Conservation (phyloP, 2,888 invertebrate genomes). For the Drosophila robusta region DNA sequence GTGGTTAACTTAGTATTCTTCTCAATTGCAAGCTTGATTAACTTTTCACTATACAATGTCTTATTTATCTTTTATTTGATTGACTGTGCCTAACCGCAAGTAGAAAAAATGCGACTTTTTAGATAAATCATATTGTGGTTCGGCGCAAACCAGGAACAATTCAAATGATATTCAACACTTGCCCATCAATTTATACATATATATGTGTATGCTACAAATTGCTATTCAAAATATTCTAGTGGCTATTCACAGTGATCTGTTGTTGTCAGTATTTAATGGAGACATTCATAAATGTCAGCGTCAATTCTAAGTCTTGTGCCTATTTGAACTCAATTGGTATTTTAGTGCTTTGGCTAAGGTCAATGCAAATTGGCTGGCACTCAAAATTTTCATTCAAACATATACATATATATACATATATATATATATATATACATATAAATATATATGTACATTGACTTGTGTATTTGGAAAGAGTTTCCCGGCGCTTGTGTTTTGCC, state of each 20-base stretch:
- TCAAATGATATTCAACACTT: constrained; percentile 28
- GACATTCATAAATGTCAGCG: constrained; percentile 73
- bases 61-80: constrained; percentile 17
- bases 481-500: constrained; percentile 22
- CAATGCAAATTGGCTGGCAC: constrained; percentile 68
- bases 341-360: constrained; percentile 62
- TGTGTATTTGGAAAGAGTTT: constrained; percentile 40
- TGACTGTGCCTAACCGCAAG: constrained; percentile 51
- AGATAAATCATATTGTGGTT: constrained; percentile 30
- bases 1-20: constrained; percentile 42
- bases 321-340: constrained; percentile 63
- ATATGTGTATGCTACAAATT: constrained; percentile 6
- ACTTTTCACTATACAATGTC: constrained; percentile 55
- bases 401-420: background rate
- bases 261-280: constrained; percentile 57
- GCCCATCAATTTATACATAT: constrained; percentile 2
- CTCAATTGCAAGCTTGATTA: constrained; percentile 50
- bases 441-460: constrained; percentile 2
- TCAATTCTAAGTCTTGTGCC: constrained; percentile 62
- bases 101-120: constrained; percentile 12
- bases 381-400: constrained; percentile 29
- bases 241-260: constrained; percentile 32
- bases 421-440: constrained; percentile 6
- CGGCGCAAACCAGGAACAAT: constrained; percentile 44
- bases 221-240: constrained; percentile 1